phyloP scores from a whole-genome alignment of 1,140 invertebrate genomes.

The Phocides pigmalion region DNA sequence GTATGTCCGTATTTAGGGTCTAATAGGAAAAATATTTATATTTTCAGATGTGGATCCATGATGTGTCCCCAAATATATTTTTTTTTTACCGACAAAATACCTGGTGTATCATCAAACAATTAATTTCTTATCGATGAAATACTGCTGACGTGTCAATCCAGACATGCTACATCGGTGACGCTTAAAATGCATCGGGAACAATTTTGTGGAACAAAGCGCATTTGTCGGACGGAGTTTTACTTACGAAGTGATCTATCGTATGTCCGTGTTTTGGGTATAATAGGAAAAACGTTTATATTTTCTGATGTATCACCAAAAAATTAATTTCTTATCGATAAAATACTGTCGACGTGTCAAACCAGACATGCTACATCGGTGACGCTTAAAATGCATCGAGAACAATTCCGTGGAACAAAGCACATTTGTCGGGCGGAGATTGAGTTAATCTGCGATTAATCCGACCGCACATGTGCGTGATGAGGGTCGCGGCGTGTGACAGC shows the following conservation, averaged over 20 bases:
- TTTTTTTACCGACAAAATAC: too few species aligned
- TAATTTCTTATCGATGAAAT: neutral
- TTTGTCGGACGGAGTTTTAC: conserved; percentile 47
- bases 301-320: too few species aligned
- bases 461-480: conserved; percentile 56
- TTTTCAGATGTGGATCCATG: too few species aligned
- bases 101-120: too few species aligned
- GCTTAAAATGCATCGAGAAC: conserved; percentile 49
- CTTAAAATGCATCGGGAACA: conserved; percentile 50
- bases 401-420: conserved; percentile 51
- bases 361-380: neutral
- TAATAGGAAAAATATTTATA: too few species aligned
- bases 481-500: conserved; percentile 51
- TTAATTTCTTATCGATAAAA: neutral
- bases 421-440: conserved; percentile 51
- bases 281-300: too few species aligned
- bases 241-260: too few species aligned
- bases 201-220: conserved; percentile 50
- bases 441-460: conserved; percentile 59
- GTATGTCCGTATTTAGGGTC: conserved; percentile 58
- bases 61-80: too few species aligned
- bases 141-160: neutral
- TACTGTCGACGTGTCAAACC: neutral
- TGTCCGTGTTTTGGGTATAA: too few species aligned
- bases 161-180: neutral